phyloP scores from a whole-genome alignment of 2,888 invertebrate genomes.

The Amphiduros pacificus region DNA sequence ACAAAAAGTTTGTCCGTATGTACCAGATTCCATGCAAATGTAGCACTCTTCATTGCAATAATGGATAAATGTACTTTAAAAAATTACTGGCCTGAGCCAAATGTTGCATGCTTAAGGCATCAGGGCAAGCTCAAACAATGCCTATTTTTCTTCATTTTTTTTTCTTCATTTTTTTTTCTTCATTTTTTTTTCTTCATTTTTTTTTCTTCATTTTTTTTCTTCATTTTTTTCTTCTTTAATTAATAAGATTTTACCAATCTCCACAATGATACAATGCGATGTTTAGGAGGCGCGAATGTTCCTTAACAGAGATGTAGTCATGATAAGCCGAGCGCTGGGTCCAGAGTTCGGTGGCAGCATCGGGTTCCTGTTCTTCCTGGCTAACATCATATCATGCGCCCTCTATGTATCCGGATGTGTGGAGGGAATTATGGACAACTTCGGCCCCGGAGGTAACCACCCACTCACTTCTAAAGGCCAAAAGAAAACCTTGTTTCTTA shows the following conservation, averaged over 20 bases:
- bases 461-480: no score
- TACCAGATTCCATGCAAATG: no score
- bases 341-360: constrained; percentile 99
- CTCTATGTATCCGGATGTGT: constrained; percentile 94
- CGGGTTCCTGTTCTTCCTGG: constrained; percentile 95
- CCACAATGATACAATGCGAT: no score
- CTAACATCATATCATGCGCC: constrained; percentile 96
- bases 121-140: not conserved
- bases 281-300: no score
- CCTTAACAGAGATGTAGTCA: constrained; percentile 69
- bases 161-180: not conserved
- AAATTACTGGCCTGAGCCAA: no score
- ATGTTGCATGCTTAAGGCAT: no score
- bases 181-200: not conserved
- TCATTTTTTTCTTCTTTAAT: no score
- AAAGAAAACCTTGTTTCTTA: no score
- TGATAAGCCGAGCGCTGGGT: constrained; percentile 97
- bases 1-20: no score
- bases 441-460: constrained; percentile 62
- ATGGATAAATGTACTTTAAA: no score
- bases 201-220: not conserved
- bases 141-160: not conserved
- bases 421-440: constrained; percentile 77
- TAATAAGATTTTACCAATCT: no score
- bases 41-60: no score